These are phyloP conservation scores for Manis crassicaudata DNA, from an alignment of 2,797 vertebrate genomes.

Conservation along the genomic window DNA sequence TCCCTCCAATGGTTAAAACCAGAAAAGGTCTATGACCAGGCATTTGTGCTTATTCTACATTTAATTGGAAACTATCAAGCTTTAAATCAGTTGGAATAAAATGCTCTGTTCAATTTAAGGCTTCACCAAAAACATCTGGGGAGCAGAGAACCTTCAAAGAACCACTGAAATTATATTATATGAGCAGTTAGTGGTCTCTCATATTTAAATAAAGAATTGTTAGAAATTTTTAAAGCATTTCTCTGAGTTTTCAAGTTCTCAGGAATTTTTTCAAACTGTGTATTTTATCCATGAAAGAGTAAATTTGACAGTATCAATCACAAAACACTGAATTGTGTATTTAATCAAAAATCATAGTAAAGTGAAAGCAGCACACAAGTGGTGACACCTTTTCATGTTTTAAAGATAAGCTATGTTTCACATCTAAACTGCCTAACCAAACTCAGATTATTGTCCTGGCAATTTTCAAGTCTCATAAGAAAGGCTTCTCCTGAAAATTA, in stretches of 20 bases:
- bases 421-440: background rate
- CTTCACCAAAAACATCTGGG: background rate
- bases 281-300: background rate
- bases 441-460: background rate
- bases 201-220: background rate
- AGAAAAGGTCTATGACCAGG: background rate
- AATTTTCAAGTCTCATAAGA: background rate
- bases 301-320: background rate
- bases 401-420: background rate
- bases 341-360: background rate
- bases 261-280: background rate
- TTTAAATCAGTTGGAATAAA: background rate
- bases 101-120: background rate
- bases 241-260: background rate
- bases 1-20: background rate
- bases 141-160: background rate
- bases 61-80: background rate
- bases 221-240: background rate
- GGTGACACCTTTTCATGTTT: background rate
- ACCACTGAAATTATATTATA: background rate
- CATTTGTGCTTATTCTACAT: background rate
- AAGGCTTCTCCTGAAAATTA: background rate
- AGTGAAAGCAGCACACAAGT: background rate
- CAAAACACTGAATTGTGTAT: background rate
- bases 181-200: background rate